These are phyloP conservation scores for Psittacula echo DNA, from an alignment of 2,797 vertebrate genomes.

Conservation along the genomic window DNA sequence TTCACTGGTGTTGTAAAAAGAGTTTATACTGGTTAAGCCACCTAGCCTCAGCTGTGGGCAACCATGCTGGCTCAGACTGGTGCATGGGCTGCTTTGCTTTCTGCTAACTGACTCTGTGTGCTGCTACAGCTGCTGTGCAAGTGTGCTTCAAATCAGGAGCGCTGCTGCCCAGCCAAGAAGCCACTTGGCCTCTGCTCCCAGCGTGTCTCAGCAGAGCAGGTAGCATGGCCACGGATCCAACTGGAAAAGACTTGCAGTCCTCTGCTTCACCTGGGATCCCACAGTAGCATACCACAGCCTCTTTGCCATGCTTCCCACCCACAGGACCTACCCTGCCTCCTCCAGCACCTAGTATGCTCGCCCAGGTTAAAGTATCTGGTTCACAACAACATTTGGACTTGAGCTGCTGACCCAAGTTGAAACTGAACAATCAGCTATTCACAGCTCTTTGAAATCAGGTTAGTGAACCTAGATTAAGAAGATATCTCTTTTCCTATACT, in stretches of 20 bases:
- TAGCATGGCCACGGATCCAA: not conserved
- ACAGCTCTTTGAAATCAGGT: not conserved
- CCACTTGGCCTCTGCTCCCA: not conserved
- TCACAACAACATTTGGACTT: not conserved
- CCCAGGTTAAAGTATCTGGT: not conserved
- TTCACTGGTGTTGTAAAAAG: not conserved
- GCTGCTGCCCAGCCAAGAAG: rapidly evolving
- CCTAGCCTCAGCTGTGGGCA: not conserved
- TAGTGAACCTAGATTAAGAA: not conserved
- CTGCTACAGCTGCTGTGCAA: not conserved
- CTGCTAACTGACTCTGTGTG: not conserved
- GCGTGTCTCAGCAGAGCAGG: rapidly evolving
- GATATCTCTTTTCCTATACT: not conserved
- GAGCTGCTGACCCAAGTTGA: slow-evolving; percentile 5
- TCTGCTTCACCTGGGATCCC: not conserved
- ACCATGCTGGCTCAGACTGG: not conserved
- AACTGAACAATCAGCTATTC: not conserved
- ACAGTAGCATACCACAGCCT: rapidly evolving
- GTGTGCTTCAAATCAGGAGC: not conserved
- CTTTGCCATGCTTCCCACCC: rapidly evolving
- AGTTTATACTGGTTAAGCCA: not conserved
- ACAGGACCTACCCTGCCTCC: not conserved
- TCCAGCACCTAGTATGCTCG: rapidly evolving
- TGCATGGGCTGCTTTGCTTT: not conserved
- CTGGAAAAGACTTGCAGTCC: not conserved